Evolutionary conservation across 2,888 invertebrate genomes (phyloP), one percentile per base, ranked within the genome.

Genomic region (Melinaea menophilus): DNA sequence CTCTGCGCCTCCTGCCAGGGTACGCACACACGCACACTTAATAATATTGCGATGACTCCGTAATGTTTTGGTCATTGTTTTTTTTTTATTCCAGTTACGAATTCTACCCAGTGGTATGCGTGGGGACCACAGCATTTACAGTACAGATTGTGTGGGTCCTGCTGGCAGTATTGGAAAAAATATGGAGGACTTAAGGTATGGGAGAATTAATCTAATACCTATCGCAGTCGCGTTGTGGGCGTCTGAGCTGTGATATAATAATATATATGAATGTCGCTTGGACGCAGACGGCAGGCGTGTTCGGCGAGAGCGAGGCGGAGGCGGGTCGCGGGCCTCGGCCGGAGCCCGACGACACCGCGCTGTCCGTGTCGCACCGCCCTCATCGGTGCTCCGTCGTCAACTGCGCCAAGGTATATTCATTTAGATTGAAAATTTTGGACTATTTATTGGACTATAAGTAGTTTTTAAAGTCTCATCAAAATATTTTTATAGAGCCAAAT

Each of bases 131-230:
- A 96, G 69, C 96, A 98, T 84, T 94, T 97, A 93, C 96, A 97
- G 82, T 96, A 97, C 88, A 95, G 98, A 75, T 92, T 99, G 67
- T 99, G 99, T 86, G 95, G 96, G 75, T 91, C 92, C 13, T 99
- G 99, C 87, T 99, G 98, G 98, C 94, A 94, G 69, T 98, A 98
- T 85, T 99, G 99, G 99, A 99, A 99, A 88, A 98, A 98, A 85
- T 98, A 98, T 87, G 99, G 99, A 64, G 99, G 99, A 67, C 93
- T 99, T 59, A 98, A 98, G 91, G 94, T 94, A 33, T 58, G 2
- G 2, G 13, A 11, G 22, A 59, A 4, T 34, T 46, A 59, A n/a
- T 55, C 2, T 35, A 34, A 2, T 2, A 22, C 22, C 7, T 0
- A 9, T 35, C n/a, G 11, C 13, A 7, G 48, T 4, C 51, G 51